Percentiles rank a stretch among this genome's conserved stretches.
Conservation (phyloP, 2,113 vertebrate genomes). For the Callithrix jacchus region DNA sequence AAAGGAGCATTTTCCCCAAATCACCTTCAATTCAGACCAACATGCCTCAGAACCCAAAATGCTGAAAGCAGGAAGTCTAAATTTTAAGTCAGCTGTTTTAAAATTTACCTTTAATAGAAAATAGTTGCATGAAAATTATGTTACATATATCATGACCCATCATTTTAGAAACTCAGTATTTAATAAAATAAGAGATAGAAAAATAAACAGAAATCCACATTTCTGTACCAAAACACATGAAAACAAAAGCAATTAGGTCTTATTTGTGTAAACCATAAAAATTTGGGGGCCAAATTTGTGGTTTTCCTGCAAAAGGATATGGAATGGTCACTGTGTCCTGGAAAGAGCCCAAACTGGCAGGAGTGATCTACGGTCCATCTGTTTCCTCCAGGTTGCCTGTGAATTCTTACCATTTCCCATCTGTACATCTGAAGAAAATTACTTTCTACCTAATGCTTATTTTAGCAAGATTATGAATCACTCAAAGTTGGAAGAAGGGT, state of each 20-base stretch:
- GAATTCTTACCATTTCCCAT: constrained; percentile 67
- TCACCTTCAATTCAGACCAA: constrained; percentile 33
- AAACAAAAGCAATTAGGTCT: neutral
- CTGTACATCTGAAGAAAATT: constrained; percentile 64
- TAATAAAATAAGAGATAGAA: constrained; percentile 19
- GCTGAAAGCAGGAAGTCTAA: neutral
- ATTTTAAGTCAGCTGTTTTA: constrained; percentile 33
- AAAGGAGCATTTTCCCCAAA: constrained; percentile 26
- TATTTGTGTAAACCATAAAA: constrained; percentile 6
- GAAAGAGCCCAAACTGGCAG: constrained; percentile 20
- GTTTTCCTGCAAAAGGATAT: constrained; percentile 30
- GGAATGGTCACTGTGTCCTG: neutral
- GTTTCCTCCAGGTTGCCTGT: constrained; percentile 56
- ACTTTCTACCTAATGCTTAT: constrained; percentile 53
- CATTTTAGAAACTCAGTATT: constrained; percentile 33
- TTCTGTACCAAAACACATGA: constrained; percentile 37
- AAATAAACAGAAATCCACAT: constrained; percentile 34
- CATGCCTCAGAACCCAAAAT: neutral
- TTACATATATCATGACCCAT: neutral
- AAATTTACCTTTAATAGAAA: constrained; percentile 28
- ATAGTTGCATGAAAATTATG: neutral
- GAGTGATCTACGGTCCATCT: constrained; percentile 60
- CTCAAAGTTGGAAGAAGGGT: neutral
- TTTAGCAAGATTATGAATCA: constrained; percentile 57
- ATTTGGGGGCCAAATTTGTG: neutral